phyloP scores from a whole-genome alignment of 53 echinoderm and acorn worm genomes.

The Zoroaster sp. region DNA sequence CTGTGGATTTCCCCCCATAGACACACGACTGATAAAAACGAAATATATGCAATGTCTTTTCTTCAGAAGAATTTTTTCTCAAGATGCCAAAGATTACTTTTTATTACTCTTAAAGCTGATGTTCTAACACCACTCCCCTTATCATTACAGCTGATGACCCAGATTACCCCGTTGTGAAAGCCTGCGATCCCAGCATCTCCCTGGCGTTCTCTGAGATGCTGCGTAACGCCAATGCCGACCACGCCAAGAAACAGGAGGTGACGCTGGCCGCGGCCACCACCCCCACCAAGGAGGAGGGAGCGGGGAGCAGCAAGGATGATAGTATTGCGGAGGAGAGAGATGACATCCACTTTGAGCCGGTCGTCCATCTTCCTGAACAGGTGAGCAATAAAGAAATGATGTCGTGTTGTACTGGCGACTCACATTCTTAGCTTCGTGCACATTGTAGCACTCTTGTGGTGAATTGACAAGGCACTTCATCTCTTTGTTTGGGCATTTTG shows the following conservation, averaged over 20 bases:
- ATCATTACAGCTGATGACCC: neutral
- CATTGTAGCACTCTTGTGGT: too few species aligned
- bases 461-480: too few species aligned
- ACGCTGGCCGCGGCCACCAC: neutral
- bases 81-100: too few species aligned
- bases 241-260: neutral
- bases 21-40: too few species aligned
- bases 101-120: too few species aligned
- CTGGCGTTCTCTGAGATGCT: constrained; percentile 37
- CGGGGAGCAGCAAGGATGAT: constrained; percentile 39
- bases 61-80: too few species aligned
- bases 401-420: too few species aligned
- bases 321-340: constrained; percentile 56
- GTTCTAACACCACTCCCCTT: neutral
- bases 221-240: constrained; percentile 2
- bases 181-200: constrained; percentile 62
- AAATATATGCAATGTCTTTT: too few species aligned
- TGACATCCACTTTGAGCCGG: constrained; percentile 91
- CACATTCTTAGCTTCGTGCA: too few species aligned
- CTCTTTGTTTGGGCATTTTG: too few species aligned
- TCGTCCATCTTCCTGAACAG: constrained; percentile 79
- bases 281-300: constrained; percentile 37
- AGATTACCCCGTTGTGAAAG: neutral
- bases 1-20: too few species aligned
- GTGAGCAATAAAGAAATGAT: constrained; percentile 37